These are phyloP conservation scores for Artibeus lituratus DNA, from an alignment of 2,797 vertebrate species.

Conservation along the genomic window DNA sequence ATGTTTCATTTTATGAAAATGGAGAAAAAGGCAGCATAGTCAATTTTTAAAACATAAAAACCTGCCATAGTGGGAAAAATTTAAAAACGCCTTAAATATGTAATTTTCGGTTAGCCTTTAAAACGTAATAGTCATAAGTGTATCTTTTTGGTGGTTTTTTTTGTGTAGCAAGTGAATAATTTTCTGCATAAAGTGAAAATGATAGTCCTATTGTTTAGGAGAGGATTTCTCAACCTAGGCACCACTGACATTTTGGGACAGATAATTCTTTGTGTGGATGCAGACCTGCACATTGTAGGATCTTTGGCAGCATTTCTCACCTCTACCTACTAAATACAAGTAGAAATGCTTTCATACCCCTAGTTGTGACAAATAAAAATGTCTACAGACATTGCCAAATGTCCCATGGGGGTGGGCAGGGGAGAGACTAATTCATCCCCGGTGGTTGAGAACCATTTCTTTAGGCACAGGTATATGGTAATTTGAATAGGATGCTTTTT, in stretches of 20 bases:
- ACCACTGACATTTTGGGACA: background rate
- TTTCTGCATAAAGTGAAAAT: background rate
- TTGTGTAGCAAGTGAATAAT: background rate
- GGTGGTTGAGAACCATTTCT: background rate
- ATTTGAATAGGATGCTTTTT: background rate
- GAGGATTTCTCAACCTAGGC: background rate
- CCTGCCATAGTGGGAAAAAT: background rate
- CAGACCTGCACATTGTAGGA: background rate
- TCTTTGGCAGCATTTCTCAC: background rate
- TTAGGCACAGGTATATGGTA: background rate
- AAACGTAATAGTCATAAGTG: background rate
- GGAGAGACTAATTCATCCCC: background rate
- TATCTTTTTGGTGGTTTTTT: background rate
- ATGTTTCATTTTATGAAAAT: constrained; percentile 24
- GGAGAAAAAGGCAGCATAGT: background rate
- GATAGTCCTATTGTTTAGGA: background rate
- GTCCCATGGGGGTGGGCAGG: background rate
- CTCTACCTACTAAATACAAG: background rate
- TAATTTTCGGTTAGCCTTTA: background rate
- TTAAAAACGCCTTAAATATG: background rate
- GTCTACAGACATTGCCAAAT: background rate
- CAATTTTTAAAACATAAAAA: constrained; percentile 4
- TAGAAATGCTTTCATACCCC: background rate
- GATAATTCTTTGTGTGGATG: background rate
- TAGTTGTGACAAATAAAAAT: background rate